A percentile compares a stretch with the other conserved stretches of the same genome.
These are phyloP conservation scores for Cyprinodon diabolis DNA, from an alignment of 2,797 vertebrate genomes.

Conservation along the genomic window DNA sequence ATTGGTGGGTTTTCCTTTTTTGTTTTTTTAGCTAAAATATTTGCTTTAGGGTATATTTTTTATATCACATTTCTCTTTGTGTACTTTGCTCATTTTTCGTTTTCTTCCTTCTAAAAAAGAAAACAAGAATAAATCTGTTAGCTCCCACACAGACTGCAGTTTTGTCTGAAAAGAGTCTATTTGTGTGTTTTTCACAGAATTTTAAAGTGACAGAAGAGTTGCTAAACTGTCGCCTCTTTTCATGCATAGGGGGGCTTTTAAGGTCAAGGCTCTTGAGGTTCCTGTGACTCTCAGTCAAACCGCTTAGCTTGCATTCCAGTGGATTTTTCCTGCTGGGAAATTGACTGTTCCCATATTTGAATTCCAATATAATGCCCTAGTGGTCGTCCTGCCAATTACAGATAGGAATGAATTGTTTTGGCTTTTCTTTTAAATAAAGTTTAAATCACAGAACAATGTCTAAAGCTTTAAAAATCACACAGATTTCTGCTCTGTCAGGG, in stretches of 20 bases:
- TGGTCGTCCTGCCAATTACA: neutral
- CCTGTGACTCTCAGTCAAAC: neutral
- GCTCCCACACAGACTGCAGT: neutral
- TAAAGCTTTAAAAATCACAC: neutral
- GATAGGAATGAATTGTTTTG: neutral
- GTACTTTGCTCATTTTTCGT: neutral
- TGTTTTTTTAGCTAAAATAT: neutral
- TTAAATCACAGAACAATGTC: neutral
- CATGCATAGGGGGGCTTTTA: neutral
- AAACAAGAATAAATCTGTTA: neutral
- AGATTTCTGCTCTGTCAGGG: neutral
- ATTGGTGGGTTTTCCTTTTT: neutral
- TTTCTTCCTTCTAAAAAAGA: neutral
- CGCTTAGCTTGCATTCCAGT: neutral
- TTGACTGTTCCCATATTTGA: conserved; percentile 1
- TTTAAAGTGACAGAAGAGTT: neutral
- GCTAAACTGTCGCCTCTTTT: neutral
- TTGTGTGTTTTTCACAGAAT: neutral
- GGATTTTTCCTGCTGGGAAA: conserved; percentile 5
- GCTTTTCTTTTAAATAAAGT: neutral
- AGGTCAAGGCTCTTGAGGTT: conserved; percentile 2
- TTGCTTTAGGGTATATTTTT: neutral
- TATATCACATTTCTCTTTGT: neutral
- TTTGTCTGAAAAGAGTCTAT: neutral
- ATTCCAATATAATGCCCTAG: neutral